Base-by-base conservation (phyloP, 35 echinoderm and acorn worm species). In the Diadema setosum region DNA sequence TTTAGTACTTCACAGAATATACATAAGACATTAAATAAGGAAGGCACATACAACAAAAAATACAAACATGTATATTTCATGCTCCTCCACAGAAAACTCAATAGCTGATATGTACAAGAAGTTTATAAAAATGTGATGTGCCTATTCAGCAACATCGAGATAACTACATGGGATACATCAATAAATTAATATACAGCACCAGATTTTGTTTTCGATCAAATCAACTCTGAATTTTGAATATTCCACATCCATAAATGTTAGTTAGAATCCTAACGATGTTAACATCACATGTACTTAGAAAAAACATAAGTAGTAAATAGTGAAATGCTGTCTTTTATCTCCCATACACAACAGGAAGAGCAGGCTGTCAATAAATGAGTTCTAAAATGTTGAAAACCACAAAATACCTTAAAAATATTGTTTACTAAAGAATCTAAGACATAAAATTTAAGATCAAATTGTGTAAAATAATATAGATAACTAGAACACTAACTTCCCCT, bases 21-120 rank as follows among this genome's bases (percentile, higher is more conserved):
- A 78, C 40, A 78, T 35, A 78, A 78, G 39, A 78, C 73, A 41
- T 78, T 78, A 78, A 78, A 78, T 78, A 67, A 67, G n/a, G 27
- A 67, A 67, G 63, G 63, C 63, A 67, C 25, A 67, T 67, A 65
- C 36, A 31, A 27, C 29, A 9, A 67, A 34, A 67, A 33, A 29
- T 32, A 67, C 25, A 67, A n/a, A 67, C 63, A 34, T 67, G 63
- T 67, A 67, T 27, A 67, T 67, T 67, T 67, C 37, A 34, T 30
- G 20, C 30, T 67, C 63, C 20, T 33, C 37, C 37, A 33, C 26
- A 67, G 37, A 67, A 26, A 67, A 67, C 24, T 26, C 37, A 67
- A n/a, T 67, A 67, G 63, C 37, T 67, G 63, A 26, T 67, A 67
- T 67, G 37, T 67, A 67, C 63, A 67, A 33, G 37, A 34, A 27